Base-by-base conservation (phyloP, 64 coral and sea anemone species). In the Orbicella faveolata region DNA sequence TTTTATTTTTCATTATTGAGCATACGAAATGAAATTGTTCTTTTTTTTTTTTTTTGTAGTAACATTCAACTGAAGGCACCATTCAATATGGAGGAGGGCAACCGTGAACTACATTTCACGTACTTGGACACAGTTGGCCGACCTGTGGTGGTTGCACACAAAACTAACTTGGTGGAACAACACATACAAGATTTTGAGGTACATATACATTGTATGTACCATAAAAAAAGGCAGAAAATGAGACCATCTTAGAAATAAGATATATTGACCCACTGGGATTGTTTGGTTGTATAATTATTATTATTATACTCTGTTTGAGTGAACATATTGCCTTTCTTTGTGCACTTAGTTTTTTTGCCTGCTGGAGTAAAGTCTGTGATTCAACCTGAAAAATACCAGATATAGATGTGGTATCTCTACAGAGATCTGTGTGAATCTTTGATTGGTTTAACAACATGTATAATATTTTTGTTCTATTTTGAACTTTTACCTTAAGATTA, bases 121-220 rank as follows among this genome's bases (percentile, higher is more conserved):
- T 99, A 99, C 37, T 88, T 99, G 36, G 97, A 99, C 48, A 99
- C 97, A 19, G 69, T 99, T 80, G 97, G 97, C 12, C 90, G 97
- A 25, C 94, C 97, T 61, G 97, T 99, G 48, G 83, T 96, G 75
- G 79, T 91, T 67, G 89, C 87, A 26, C 79, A 82, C 30, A 99
- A 99, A 75, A 83, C 83, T 20, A 95, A 89, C 75, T 44, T 99
- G 34, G 87, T 99, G 17, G 97, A 99, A 75, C 97, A 95, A n/a
- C 97, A 99, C 73, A 99, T 99, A 72, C 84, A 90, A 61, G 97
- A 99, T 82, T 99, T 99, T 94, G 94, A 95, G 97, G 97, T 99
- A 76, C 30, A 30, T 30, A 30, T 30, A 30, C 30, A 30, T 30
- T 30, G 30, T 30, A 30, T 23, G 83, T 64, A 14, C 39, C 1